Percentiles rank a stretch among this genome's conserved stretches.
Conservation (phyloP, 2,113 vertebrate genomes). For the Zosterops pallidus region DNA sequence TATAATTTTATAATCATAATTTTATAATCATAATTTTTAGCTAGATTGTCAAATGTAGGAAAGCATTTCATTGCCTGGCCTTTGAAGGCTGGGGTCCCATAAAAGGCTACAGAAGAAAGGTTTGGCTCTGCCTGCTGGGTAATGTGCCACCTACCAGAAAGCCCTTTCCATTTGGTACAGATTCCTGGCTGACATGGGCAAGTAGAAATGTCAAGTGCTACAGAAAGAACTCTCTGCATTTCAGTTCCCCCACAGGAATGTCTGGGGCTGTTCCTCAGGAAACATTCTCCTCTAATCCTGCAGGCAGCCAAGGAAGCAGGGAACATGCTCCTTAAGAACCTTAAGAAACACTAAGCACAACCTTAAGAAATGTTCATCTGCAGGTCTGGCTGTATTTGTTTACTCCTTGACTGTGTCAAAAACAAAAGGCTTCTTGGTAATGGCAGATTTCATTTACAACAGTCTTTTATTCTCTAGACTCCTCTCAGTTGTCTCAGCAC, state of each 20-base stretch:
- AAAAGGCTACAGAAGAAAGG: neutral
- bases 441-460: neutral
- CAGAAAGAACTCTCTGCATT: neutral
- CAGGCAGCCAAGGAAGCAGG: neutral
- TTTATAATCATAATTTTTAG: neutral
- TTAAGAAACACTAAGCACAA: no score
- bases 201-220: neutral
- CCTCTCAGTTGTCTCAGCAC: neutral
- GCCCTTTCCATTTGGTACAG: neutral
- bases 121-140: neutral
- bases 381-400: neutral
- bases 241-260: conserved; percentile 38
- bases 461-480: neutral
- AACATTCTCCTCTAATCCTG: neutral
- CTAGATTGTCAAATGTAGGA: neutral
- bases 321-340: neutral
- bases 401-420: neutral
- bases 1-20: neutral
- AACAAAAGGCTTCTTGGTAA: neutral
- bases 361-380: neutral
- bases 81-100: neutral
- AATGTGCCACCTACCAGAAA: neutral
- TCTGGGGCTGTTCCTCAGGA: conserved; percentile 21
- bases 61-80: neutral
- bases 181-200: neutral